Conservation (phyloP, 2,797 vertebrate species). For the Ceryle rudis region DNA sequence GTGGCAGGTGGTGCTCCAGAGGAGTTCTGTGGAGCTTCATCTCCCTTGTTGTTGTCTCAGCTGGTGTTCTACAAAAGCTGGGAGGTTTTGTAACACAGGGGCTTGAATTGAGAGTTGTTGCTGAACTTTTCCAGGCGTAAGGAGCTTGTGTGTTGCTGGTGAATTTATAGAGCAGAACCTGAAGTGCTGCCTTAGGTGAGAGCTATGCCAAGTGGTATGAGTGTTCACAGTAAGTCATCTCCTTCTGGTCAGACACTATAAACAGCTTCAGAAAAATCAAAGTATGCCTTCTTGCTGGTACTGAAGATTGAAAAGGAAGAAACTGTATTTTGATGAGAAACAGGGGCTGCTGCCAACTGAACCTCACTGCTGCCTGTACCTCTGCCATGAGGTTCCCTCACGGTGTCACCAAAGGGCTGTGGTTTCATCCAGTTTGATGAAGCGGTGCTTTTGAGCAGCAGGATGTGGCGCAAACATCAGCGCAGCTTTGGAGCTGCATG, state of each 20-base stretch:
- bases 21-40: not conserved
- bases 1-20: not conserved
- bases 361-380: not conserved
- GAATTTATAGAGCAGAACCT: not conserved
- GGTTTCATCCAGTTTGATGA: not conserved
- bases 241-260: not conserved
- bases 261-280: not conserved
- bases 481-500: not conserved
- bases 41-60: not conserved
- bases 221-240: not conserved
- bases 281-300: not conserved
- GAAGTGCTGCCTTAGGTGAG: not conserved
- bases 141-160: accelerated
- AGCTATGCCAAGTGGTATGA: not conserved
- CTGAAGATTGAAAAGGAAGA: not conserved
- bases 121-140: not conserved
- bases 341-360: not conserved
- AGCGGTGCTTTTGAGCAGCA: not conserved
- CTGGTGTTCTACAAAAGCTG: not conserved
- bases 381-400: not conserved
- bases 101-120: not conserved
- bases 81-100: not conserved
- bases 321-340: not conserved
- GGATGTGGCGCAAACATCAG: accelerated
- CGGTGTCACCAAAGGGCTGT: not conserved